Evolutionary conservation across 2,113 vertebrate genomes (phyloP).

Genomic region (Colinus virginianus): DNA sequence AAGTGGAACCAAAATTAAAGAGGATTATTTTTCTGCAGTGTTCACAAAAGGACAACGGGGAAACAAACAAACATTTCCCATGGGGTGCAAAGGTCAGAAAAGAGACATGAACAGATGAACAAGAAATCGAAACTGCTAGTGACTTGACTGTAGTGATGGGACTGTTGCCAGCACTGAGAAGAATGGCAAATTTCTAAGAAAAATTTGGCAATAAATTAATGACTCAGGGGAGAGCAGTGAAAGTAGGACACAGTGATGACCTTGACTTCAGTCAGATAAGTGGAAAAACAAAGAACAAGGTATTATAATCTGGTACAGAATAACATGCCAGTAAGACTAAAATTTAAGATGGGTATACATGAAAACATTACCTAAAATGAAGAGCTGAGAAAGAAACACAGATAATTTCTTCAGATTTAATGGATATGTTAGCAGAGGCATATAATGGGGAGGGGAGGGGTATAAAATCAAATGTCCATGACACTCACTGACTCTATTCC

Average conservation of each 20-base stretch:
- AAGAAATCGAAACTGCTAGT: constrained; percentile 35
- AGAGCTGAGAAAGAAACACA: not conserved
- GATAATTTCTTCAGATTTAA: not conserved
- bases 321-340: not conserved
- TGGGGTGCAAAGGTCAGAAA: not conserved
- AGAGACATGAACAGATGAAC: not conserved
- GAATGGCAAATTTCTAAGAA: constrained; percentile 13
- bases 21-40: constrained; percentile 9
- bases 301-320: not conserved
- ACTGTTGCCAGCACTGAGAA: constrained; percentile 20
- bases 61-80: constrained; percentile 7
- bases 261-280: not conserved
- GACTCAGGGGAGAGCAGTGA: not conserved
- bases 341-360: not conserved
- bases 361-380: not conserved
- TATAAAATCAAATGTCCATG: not conserved
- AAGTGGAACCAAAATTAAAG: constrained; percentile 49
- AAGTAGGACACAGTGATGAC: not conserved
- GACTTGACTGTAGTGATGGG: not conserved
- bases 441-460: not conserved
- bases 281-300: not conserved
- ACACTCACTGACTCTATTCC: not conserved
- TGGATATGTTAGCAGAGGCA: not conserved
- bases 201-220: constrained; percentile 13
- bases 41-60: constrained; percentile 2